phyloP scores from a whole-genome alignment of 2,797 vertebrate species.

The Trachops cirrhosus region DNA sequence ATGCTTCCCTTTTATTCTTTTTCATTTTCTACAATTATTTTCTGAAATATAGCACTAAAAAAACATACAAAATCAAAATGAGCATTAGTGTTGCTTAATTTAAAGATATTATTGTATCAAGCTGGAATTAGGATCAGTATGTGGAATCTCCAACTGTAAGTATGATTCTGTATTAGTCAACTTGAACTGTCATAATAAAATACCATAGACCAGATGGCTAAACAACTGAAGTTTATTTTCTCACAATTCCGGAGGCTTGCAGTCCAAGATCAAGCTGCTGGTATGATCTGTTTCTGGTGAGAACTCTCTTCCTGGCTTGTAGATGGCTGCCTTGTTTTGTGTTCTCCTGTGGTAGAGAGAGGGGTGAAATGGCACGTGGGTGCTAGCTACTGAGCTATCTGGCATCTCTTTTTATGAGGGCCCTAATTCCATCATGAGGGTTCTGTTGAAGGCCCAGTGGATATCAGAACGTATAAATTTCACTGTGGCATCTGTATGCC shows the following conservation, averaged over 20 bases:
- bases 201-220: neutral
- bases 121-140: neutral
- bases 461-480: neutral
- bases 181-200: neutral
- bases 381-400: neutral
- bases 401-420: neutral
- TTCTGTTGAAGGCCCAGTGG: neutral
- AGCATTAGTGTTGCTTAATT: slow-evolving; percentile 7
- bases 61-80: neutral
- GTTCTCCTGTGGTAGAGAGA: neutral
- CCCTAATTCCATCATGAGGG: neutral
- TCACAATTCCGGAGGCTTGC: neutral
- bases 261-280: neutral
- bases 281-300: neutral
- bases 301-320: neutral
- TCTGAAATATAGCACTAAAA: neutral
- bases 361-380: fast-evolving
- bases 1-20: neutral
- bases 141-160: neutral
- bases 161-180: neutral
- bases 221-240: neutral
- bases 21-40: slow-evolving; percentile 20
- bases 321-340: neutral
- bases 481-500: neutral
- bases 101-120: neutral